Percentiles rank a stretch among this genome's conserved stretches.
Evolutionary conservation across 1,140 invertebrate genomes (phyloP).

Genomic region (Periplaneta americana): DNA sequence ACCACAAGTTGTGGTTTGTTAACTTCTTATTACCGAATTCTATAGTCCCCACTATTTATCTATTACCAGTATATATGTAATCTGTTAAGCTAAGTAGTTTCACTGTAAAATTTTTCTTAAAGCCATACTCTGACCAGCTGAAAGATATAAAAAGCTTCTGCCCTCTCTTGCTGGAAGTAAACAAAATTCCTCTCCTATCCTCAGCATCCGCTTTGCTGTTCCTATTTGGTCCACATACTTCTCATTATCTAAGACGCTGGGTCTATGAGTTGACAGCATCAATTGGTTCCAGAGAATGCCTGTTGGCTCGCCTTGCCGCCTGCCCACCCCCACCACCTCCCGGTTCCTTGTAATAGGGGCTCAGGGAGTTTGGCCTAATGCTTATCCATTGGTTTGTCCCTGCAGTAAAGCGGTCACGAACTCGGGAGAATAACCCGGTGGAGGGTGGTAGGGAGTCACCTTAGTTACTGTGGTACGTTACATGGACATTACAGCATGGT

Average conservation of each 20-base stretch:
- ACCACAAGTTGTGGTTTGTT: too few species aligned
- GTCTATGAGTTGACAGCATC: neutral
- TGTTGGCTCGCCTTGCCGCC: constrained; percentile 1
- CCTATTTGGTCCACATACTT: neutral
- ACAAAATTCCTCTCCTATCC: neutral
- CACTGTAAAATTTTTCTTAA: neutral
- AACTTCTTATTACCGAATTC: too few species aligned
- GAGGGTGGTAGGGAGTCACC: constrained; percentile 37
- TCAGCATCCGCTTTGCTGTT: neutral
- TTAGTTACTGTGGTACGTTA: constrained; percentile 25
- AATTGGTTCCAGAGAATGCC: neutral
- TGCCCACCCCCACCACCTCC: neutral
- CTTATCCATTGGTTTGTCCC: constrained; percentile 20
- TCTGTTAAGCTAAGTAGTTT: too few species aligned
- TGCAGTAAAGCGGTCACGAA: constrained; percentile 49
- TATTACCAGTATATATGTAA: too few species aligned
- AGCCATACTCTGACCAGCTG: neutral
- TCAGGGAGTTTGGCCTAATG: constrained; percentile 8
- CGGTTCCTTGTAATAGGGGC: neutral
- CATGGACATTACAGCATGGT: constrained; percentile 23
- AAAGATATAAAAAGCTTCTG: neutral
- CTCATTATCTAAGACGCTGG: neutral
- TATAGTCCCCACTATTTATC: too few species aligned
- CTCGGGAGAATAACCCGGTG: constrained; percentile 48
- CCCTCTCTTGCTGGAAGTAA: neutral